Base-by-base conservation (phyloP, 2,888 invertebrate genomes). In the Rutpela maculata region DNA sequence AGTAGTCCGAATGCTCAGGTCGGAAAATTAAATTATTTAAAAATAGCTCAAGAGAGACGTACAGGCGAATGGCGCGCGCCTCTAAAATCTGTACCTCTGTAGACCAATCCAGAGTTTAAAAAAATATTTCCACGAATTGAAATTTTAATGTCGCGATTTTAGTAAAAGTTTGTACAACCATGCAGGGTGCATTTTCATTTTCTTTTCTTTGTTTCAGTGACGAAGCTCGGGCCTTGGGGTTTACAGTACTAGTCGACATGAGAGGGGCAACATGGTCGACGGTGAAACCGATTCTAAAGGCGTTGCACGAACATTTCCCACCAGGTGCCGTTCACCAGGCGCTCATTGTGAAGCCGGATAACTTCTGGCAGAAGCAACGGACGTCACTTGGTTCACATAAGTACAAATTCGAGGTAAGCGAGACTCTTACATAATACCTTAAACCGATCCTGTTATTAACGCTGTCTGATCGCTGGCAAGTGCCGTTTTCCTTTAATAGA, bases 351-450 rank as follows among this genome's bases (percentile, higher is more conserved):
- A 99, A 99, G 91, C 98, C 99, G 84, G 99, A 99, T 89, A 99
- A 98, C 90, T 99, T 99, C 92, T 99, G 99, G 99, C 99, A 99
- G 91, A 99, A 99, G 91, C 99, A 99, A 91, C 95, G 98, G 89
- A 98, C 98, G 85, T 98, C 97, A 83, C 93, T 99, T 88, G 98
- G 98, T 88, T 97, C 97, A 91, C 97, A 98, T 91, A 99, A 99
- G 92, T 99, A 98, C 92, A 98, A 98, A 92, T 99, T 99, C 92
- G 99, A 99, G 94, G 97, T 97, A 90, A 91, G 90, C 81, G 60
- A 18, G 5, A 17, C 26, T 35, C 22, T 22, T 55, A 19, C 19
- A 59, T 50, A 67, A 43, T 35, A 10, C 3, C 26, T 65, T 73
- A 22, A 43, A n/a, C 50, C n/a, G n/a, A 18, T 31, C 63, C 31